phyloP scores from a whole-genome alignment of 2,888 invertebrate genomes.

The Ochropleura leucogaster region DNA sequence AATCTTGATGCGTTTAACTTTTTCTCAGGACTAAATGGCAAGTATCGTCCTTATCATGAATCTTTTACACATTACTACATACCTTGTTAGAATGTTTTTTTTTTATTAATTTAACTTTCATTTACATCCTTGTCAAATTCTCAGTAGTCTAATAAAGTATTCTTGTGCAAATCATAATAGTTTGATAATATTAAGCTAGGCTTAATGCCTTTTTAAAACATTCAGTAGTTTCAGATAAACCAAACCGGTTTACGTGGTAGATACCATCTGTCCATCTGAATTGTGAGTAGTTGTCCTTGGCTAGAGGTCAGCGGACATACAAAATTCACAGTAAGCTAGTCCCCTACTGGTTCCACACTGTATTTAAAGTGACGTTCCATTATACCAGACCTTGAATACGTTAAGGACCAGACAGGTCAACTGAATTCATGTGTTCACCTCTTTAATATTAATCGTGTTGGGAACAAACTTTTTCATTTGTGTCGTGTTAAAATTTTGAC shows the following conservation, averaged over 20 bases:
- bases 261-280: constrained; percentile 56
- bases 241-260: constrained; percentile 56
- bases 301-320: constrained; percentile 65
- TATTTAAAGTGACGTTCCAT: constrained; percentile 64
- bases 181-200: constrained; percentile 4
- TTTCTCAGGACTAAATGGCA: constrained; percentile 18
- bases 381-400: constrained; percentile 71
- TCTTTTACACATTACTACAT: neutral
- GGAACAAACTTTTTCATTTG: constrained; percentile 56
- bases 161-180: neutral
- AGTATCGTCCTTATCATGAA: neutral
- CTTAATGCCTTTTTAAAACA: constrained; percentile 11
- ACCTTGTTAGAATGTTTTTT: neutral
- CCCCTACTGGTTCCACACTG: constrained; percentile 55
- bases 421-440: constrained; percentile 74
- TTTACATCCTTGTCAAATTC: neutral
- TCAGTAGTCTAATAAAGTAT: neutral
- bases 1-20: constrained; percentile 31
- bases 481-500: constrained; percentile 49
- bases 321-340: constrained; percentile 63
- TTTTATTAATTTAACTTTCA: neutral
- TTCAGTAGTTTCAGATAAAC: constrained; percentile 52
- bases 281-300: constrained; percentile 69
- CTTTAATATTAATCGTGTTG: constrained; percentile 77
- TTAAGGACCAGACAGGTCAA: constrained; percentile 76